These are phyloP conservation scores for Mungos mungo DNA, from an alignment of 2,113 vertebrate species.

Conservation along the genomic window DNA sequence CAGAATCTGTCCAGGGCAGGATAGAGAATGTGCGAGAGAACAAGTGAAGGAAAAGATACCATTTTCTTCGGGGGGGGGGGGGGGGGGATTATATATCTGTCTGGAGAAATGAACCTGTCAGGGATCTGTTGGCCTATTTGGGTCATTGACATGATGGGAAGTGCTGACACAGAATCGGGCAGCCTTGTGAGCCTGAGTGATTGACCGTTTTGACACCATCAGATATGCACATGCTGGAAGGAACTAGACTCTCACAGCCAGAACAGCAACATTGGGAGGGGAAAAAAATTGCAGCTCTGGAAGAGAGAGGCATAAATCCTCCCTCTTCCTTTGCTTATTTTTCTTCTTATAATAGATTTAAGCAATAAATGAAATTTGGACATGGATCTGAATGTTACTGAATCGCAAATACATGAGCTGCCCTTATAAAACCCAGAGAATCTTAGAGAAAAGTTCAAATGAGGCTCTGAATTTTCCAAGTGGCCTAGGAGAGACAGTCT, in stretches of 20 bases:
- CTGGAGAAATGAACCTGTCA: conserved; percentile 26
- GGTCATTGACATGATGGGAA: neutral
- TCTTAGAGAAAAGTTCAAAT: conserved; percentile 10
- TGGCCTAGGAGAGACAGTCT: neutral
- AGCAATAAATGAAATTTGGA: conserved; percentile 48
- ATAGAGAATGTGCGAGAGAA: neutral
- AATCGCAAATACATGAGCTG: conserved; percentile 23
- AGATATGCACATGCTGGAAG: neutral
- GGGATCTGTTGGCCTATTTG: neutral
- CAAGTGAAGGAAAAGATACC: neutral
- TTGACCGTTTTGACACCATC: neutral
- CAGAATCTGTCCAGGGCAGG: neutral
- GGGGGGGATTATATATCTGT: neutral
- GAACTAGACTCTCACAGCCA: neutral
- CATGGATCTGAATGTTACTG: conserved; percentile 2
- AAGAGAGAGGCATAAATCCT: neutral
- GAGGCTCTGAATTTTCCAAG: conserved; percentile 25
- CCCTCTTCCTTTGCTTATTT: conserved; percentile 19
- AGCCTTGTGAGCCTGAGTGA: neutral
- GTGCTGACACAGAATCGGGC: neutral
- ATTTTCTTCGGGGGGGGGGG: neutral
- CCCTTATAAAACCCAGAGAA: conserved; percentile 27
- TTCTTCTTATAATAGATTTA: conserved; percentile 28
- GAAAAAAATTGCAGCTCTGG: neutral
- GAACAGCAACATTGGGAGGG: neutral